Evolutionary conservation across 2,888 invertebrate genomes (phyloP), one percentile per base, ranked within the genome.

Genomic region (Eupithecia subumbrata): DNA sequence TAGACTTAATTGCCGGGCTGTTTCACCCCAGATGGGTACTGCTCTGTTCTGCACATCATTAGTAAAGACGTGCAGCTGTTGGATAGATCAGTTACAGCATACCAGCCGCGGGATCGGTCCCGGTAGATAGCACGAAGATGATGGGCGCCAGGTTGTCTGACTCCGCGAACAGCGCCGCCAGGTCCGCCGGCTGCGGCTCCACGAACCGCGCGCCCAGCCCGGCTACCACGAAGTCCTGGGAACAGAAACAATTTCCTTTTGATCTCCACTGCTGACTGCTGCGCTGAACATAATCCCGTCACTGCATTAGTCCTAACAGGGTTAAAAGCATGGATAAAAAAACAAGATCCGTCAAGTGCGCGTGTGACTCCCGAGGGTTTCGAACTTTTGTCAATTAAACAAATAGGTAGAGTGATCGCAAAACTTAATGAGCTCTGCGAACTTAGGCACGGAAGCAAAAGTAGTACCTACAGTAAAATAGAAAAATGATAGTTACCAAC

Each of bases 121-220:
- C 98, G 0, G 98, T 97, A 3, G 98, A 98, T 0, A 99, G 94
- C 25, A 99, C 97, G 86, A 99, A 98, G 74, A 99, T 97, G 72
- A 99, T 95, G 0, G 98, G 98, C 0, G 97, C 96, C 2, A 96
- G 92, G 0, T 97, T 96, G 73, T 96, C 96, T 0, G 98, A 98
- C 87, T 98, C 98, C 0, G 96, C 96, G 91, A 96, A 98, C 80
- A 98, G 96, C 75, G 97, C 97, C 0, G 96, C 96, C 76, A 99
- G 95, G 88, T 98, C 98, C 40, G 97, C 97, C 3, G 98, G 97
- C 80, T 98, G 98, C 0, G 98, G 98, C 85, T 97, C 97, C 69
- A 98, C 96, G 90, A 98, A 99, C 81, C 97, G 95, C 12, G 95
- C 95, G 0, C 98, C 98, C 78, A 98, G 92, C 66, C 97, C 95